Evolutionary conservation across 2,888 invertebrate genomes (phyloP), one percentile per base, ranked within the genome.

Genomic region (Molorchus minor): DNA sequence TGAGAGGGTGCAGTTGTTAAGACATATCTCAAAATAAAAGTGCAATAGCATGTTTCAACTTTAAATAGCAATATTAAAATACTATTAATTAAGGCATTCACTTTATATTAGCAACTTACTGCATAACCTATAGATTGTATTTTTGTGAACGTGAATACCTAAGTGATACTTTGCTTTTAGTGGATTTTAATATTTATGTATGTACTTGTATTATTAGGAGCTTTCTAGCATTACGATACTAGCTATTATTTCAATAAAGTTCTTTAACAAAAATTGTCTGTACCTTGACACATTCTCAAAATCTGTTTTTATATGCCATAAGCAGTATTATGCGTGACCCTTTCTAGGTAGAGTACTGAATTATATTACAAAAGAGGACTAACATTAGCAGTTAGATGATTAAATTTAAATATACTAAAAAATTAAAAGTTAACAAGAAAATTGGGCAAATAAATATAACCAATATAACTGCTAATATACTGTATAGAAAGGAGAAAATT

Each of bases 81-180:
- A 41, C 29, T n/a, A 52, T 36, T 36, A 36, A 47, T 52, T 52
- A 71, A 72, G 70, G 66, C 69, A 64, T 67, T 67, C 64, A 67
- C 67, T 59, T 63, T 62, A 62, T 61, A 62, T 61, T 61, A 61
- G 61, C 61, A 41, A 38, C 40, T 62, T 60, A 52, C 63, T 57
- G 64, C 67, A 7, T 49, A 49, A 49, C 20, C 21, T 67, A 65
- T 69, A 72, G 70, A 70, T 72, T 73, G 75, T 76, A 76, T 77
- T 77, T 77, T 75, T 77, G 77, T 77, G 77, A 73, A 76, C 74
- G 77, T 77, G 76, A 74, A 75, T 73, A 72, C 71, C 70, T 74
- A 72, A 73, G 75, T 77, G 75, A 77, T 76, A 76, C 69, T 72
- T 74, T 73, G 75, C 76, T 76, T 76, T 77, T 77, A 77, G 76